Base-by-base conservation (phyloP, 2,797 vertebrate species). In the Aulostomus chinensis region DNA sequence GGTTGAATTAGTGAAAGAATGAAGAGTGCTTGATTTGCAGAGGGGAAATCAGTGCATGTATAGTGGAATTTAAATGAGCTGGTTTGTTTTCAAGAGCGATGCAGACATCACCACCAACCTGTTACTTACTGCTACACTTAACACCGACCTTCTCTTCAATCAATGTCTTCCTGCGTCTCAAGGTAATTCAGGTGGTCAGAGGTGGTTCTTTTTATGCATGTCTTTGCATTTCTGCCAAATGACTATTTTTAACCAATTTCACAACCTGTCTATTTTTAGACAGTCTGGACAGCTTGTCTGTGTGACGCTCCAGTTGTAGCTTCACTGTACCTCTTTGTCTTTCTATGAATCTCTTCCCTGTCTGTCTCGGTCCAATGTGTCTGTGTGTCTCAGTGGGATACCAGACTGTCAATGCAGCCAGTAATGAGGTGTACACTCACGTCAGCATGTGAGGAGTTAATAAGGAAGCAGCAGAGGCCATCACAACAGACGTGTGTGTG, bases 391-490 rank as follows among this genome's bases (percentile, higher is more conserved):
- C 77, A 43, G 73, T 18, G 41, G 73, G 73, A 70, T 43, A 43
- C 61, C 76, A 38, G 78, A 54, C 83, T 80, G 83, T 74, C 84
- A 73, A 76, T 81, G 74, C 78, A 78, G 81, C 83, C 75, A 57
- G 67, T 88, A 89, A 84, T 88, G 88, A 90, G 84, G 81, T 74
- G 75, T 80, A 80, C 76, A 69, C 76, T 81, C 73, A 77, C 86
- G 81, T 83, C 89, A 78, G 85, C 86, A 72, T 86, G 81, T 85
- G 77, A 89, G 78, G 84, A 85, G 88, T 90, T 90, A 90, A 91
- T 91, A 89, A 90, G 85, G 84, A 80, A 86, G 73, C 80, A 75
- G 80, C 68, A 77, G 76, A 82, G 75, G 83, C 83, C 88, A 80
- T 83, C 81, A 71, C 73, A 87, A 88, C 87, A 86, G 80, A 78